phyloP scores from a whole-genome alignment of 2,113 vertebrate genomes.

The Rutilus rutilus region DNA sequence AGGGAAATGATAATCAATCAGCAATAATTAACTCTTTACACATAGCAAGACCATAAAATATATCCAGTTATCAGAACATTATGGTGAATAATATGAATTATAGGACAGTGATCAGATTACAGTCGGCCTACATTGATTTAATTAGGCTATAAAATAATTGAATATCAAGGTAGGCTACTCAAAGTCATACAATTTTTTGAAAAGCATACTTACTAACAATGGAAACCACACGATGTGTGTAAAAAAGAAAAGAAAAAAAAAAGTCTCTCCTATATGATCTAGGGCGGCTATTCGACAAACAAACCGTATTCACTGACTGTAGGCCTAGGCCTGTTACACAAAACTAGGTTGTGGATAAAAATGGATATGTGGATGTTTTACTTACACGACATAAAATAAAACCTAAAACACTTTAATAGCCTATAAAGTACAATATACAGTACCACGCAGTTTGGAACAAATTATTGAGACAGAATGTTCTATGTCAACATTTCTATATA shows the following conservation, averaged over 20 bases:
- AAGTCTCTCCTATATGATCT: too few species aligned
- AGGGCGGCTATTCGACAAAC: too few species aligned
- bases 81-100: neutral
- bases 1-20: conserved; percentile 37
- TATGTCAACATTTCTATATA: too few species aligned
- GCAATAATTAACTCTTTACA: conserved; percentile 49
- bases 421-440: too few species aligned
- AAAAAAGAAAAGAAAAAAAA: neutral
- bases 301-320: too few species aligned
- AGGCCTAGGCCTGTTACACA: too few species aligned
- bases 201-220: neutral
- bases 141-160: neutral
- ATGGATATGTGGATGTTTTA: too few species aligned
- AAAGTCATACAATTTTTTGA: neutral
- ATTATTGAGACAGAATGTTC: too few species aligned
- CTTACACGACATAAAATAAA: too few species aligned
- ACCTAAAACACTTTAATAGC: too few species aligned
- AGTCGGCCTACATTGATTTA: neutral
- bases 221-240: neutral
- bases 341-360: too few species aligned
- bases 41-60: neutral
- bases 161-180: neutral
- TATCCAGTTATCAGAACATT: neutral
- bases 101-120: neutral
- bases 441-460: too few species aligned